A percentile compares a stretch with the other conserved stretches of the same genome.
These are phyloP conservation scores for Neolamprologus ventralis DNA, from an alignment of 2,113 vertebrate species.

Conservation along the genomic window DNA sequence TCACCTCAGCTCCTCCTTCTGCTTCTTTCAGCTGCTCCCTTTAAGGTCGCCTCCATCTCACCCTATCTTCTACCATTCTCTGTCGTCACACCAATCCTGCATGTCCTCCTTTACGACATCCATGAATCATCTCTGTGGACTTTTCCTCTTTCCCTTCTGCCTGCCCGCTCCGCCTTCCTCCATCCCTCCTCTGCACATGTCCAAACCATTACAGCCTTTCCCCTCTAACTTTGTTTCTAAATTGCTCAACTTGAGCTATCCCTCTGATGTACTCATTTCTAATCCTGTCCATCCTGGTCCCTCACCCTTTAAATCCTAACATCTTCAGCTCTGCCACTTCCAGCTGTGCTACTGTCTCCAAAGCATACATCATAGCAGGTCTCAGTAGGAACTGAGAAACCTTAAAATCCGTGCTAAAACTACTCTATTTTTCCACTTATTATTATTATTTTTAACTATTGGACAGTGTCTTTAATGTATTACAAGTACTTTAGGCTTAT, in stretches of 20 bases:
- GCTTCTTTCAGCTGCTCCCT: background rate
- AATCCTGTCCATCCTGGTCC: background rate
- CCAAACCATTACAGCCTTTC: background rate
- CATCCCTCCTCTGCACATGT: background rate
- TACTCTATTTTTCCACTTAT: rapidly evolving
- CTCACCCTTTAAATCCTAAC: background rate
- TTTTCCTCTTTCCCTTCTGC: rapidly evolving
- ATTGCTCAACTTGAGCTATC: background rate
- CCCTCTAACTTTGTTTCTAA: background rate
- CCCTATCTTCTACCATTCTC: background rate
- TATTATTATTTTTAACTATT: background rate
- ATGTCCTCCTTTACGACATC: background rate
- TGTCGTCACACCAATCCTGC: background rate
- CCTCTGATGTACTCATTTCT: background rate
- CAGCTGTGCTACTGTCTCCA: background rate
- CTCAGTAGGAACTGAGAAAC: background rate
- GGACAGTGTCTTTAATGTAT: background rate
- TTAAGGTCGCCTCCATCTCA: background rate
- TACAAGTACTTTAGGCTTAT: background rate
- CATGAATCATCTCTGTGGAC: background rate
- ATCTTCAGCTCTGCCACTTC: background rate
- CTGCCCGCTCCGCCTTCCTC: background rate
- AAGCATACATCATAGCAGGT: background rate
- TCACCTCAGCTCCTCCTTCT: background rate
- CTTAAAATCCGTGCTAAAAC: rapidly evolving